Evolutionary conservation across 1,140 invertebrate species (phyloP), one percentile per base, ranked within the genome.

Genomic region (Drosophila busckii): DNA sequence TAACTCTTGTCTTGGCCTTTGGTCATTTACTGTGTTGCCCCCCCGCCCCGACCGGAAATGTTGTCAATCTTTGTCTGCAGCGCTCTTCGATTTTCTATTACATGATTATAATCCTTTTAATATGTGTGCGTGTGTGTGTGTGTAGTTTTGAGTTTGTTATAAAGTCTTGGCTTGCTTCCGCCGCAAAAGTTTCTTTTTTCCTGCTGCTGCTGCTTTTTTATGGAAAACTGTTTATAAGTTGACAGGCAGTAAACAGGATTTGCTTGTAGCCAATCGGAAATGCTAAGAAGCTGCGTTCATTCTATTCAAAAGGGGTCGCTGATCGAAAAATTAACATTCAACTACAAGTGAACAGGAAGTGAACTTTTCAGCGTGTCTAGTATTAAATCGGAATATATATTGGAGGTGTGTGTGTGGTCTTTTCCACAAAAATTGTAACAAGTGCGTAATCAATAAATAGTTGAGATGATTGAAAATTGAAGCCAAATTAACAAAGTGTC

Each of bases 191-290:
- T 69, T 16, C 53, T 61, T 23, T 22, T 15, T 53, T 62, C 35
- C 25, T 49, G 23, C 17, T 10, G 13, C 6, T 7, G 10, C 29
- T 16, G 31, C 52, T 45, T 75, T 76, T 56, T 76, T 60, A 76
- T 69, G 52, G 70, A 78, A 78, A 75, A 75, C 68, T 76, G 70
- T 76, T 69, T 75, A 55, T 78, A 78, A 78, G 71, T 78, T 68
- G 73, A 78, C 71, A 78, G 67, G 73, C 71, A 78, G 67, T 78
- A 78, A 78, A 78, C 73, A 78, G 71, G 73, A 78, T 78, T 78
- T 76, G 67, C 28, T 32, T 55, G 34, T 34, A 65, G 26, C 41
- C 56, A 52, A 59, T 71, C 73, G 69, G 69, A 73, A 73, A 49
- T 40, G 62, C 37, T 52, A 50, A 58, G 50, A 70, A 50, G 44